Evolutionary conservation across 2,113 vertebrate genomes (phyloP).

Genomic region (Elachura formosa): DNA sequence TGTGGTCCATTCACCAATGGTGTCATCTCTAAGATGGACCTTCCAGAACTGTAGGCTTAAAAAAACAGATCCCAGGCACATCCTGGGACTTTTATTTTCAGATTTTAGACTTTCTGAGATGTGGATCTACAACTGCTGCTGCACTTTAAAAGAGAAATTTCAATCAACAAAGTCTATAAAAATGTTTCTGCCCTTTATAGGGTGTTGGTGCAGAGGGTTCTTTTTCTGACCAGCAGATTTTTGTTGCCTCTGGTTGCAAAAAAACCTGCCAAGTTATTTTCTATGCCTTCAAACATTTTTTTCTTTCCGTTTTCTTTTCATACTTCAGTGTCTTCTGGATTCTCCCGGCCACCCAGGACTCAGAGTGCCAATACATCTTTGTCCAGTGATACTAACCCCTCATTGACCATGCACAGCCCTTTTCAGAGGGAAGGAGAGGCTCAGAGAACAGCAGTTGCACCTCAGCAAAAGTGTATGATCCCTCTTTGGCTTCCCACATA

Average conservation of each 20-base stretch:
- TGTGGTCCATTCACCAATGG: not conserved
- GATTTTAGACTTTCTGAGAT: not conserved
- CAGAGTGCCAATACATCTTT: not conserved
- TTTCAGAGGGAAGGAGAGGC: not conserved
- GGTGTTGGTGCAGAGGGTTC: not conserved
- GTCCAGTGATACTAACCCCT: not conserved
- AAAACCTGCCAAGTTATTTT: not conserved
- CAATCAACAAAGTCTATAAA: not conserved
- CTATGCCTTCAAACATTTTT: not conserved
- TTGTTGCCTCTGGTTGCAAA: not conserved
- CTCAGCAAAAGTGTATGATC: fast-evolving
- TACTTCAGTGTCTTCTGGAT: not conserved
- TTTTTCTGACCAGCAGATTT: not conserved
- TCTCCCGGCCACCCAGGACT: not conserved
- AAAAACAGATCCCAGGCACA: not conserved
- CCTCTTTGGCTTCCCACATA: not conserved
- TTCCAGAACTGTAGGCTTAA: not conserved
- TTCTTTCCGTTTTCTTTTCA: not conserved
- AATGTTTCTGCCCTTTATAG: not conserved
- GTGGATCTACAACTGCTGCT: not conserved
- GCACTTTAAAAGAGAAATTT: not conserved
- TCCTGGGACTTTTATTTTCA: not conserved
- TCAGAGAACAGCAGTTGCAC: not conserved
- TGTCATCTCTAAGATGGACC: not conserved
- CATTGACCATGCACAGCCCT: not conserved